Base-by-base conservation (phyloP, 1,140 invertebrate genomes). In the Aethina tumida region DNA sequence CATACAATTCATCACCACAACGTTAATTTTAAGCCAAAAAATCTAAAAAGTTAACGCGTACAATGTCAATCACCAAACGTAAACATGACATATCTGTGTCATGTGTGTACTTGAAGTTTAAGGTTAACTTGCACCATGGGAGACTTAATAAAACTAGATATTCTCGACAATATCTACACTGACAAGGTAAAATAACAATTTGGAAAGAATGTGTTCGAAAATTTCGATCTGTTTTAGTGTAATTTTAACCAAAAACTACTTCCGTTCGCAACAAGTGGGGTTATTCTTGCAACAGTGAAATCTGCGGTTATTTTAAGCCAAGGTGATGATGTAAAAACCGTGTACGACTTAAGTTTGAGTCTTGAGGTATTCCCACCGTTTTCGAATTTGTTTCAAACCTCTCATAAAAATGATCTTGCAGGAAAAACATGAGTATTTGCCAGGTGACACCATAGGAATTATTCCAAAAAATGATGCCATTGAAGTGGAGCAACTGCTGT, bases 381-480 rank as follows among this genome's bases (percentile, higher is more conserved):
- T 15, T 17, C 8, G 14, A 41, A 35, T 21, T 19, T 7, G 20
- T 35, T 32, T 35, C 31, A 20, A 34, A 8, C 31, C 38, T 28
- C 24, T 39, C 20, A 12, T 35, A 25, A 12, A 6, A 3, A 12
- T 24, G 34, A 20, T 43, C 29, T 45, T 42, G 15, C 35, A 54
- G 49, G 31, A 44, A 32, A 24, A 39, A 10, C 30, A 39, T 22
- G 22, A 46, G 4, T 53, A 47, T 39, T n/a, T 40, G 10, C 52
- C 53, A 6, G 58, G 58, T 24, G 52, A 57, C 46, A 50, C 54
- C 9, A 55, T 60, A 28, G 58, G 45, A 4, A 49, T 60, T 25
- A 12, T 58, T 4, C 50, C 58, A 38, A 12, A 26, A 20, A 60
- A 60, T 51, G 31, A 50, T 33, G 15, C 38, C 14, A n/a, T 41